phyloP scores from a whole-genome alignment of 1,140 invertebrate genomes.

The Ostrea denselamellosa region DNA sequence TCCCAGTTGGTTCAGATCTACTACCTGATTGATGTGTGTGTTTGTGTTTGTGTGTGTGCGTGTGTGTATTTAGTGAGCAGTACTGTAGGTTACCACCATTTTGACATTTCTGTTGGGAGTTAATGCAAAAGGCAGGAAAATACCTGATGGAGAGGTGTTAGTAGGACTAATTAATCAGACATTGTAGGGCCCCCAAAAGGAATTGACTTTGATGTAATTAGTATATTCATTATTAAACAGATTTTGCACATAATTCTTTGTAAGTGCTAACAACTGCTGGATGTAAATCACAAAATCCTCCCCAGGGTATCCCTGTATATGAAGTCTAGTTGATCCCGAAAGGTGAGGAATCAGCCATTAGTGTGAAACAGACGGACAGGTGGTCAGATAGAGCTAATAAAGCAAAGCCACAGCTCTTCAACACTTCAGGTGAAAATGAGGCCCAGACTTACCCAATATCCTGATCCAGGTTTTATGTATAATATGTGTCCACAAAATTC shows the following conservation, averaged over 20 bases:
- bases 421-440: constrained; percentile 36
- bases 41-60: too few relatives aligned
- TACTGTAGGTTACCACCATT: too few relatives aligned
- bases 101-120: neutral
- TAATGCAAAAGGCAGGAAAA: neutral
- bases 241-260: constrained; percentile 20
- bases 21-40: too few relatives aligned
- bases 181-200: neutral
- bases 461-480: neutral
- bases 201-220: constrained; percentile 1
- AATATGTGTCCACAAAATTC: constrained; percentile 13
- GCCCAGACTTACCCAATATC: neutral
- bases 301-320: neutral
- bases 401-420: neutral
- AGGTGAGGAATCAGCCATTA: neutral
- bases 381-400: constrained; percentile 32
- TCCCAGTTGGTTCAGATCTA: too few relatives aligned
- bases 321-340: neutral
- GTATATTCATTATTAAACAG: constrained; percentile 26
- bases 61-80: too few relatives aligned
- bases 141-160: neutral
- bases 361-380: neutral
- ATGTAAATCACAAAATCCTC: neutral
- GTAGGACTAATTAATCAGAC: neutral
- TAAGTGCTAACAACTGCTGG: constrained; percentile 15